Percentiles rank a stretch among this genome's conserved stretches.
Evolutionary conservation across 2,113 vertebrate species (phyloP).

Genomic region (Notothenia coriiceps): DNA sequence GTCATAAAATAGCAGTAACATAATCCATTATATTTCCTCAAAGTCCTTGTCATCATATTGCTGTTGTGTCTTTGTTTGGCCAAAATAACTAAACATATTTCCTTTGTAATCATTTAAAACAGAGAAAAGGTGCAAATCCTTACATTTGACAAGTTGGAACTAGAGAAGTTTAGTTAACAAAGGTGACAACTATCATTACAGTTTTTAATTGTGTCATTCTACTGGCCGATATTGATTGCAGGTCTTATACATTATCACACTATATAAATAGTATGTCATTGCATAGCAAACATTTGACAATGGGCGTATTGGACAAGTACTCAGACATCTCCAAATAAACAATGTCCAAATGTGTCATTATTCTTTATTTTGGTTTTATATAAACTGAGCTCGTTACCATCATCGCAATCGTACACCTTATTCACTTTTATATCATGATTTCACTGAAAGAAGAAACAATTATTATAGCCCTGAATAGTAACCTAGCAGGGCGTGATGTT

Average conservation of each 20-base stretch:
- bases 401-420: neutral
- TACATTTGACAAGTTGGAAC: neutral
- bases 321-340: neutral
- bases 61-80: neutral
- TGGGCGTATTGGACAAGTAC: neutral
- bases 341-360: neutral
- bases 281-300: neutral
- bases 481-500: slow-evolving; percentile 32
- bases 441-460: neutral
- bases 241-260: neutral
- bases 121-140: neutral
- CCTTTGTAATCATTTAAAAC: neutral
- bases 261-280: neutral
- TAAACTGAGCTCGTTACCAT: neutral
- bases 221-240: neutral
- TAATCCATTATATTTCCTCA: neutral
- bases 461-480: neutral
- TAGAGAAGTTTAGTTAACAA: neutral
- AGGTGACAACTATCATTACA: neutral
- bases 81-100: neutral
- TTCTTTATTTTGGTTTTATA: neutral
- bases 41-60: too few species aligned
- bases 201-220: neutral
- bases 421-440: neutral
- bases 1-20: neutral